Percentiles rank a stretch among this genome's conserved stretches.
These are phyloP conservation scores for Orthonevra nobilis DNA, from an alignment of 2,888 invertebrate species.

Conservation along the genomic window DNA sequence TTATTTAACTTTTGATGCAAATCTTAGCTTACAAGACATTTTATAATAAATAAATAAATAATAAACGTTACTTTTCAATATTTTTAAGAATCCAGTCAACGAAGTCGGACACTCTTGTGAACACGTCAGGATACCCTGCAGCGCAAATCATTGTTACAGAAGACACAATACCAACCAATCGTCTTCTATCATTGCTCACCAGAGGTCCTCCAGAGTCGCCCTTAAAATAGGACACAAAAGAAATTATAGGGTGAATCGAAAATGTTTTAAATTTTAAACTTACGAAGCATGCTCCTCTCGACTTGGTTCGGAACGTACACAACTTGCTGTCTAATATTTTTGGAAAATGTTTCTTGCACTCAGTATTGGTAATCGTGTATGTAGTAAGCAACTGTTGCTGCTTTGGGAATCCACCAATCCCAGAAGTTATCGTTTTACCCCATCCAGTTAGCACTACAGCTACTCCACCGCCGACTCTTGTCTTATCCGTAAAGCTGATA, in stretches of 20 bases:
- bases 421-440: constrained; percentile 75
- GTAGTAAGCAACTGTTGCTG: constrained; percentile 76
- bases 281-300: constrained; percentile 24
- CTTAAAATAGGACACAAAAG: background rate
- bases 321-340: background rate
- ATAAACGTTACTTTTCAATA: too few species aligned
- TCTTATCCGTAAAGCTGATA: constrained; percentile 77
- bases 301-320: constrained; percentile 1
- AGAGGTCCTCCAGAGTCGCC: constrained; percentile 73
- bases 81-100: constrained; percentile 74
- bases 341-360: constrained; percentile 73
- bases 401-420: constrained; percentile 17
- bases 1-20: too few species aligned
- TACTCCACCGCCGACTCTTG: constrained; percentile 74
- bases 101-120: constrained; percentile 78
- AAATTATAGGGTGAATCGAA: too few species aligned
- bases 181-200: constrained; percentile 43
- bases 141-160: constrained; percentile 58
- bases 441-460: constrained; percentile 77
- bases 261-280: constrained; percentile 3
- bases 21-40: too few species aligned
- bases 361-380: constrained; percentile 76
- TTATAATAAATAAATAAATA: background rate
- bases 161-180: constrained; percentile 69
- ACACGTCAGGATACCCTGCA: constrained; percentile 72